These are phyloP conservation scores for Mus spretus DNA, from an alignment of 2,797 vertebrate genomes.

Conservation along the genomic window DNA sequence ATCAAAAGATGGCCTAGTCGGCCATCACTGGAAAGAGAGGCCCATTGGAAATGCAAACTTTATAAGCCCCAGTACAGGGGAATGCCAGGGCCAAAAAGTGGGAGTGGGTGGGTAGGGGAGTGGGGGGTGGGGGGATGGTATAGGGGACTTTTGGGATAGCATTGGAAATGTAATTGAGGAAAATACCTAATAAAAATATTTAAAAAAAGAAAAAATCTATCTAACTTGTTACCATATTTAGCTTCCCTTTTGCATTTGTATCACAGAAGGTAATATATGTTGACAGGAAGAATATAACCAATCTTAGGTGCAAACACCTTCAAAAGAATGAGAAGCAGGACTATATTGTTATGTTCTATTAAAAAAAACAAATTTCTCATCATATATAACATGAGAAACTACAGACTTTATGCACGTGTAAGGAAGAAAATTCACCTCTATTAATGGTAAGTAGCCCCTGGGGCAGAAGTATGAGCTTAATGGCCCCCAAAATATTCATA, in stretches of 20 bases:
- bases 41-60: too few relatives aligned
- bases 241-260: not conserved
- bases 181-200: too few relatives aligned
- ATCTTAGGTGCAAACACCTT: not conserved
- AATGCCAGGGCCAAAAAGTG: too few relatives aligned
- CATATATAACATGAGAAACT: not conserved
- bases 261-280: not conserved
- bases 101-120: too few relatives aligned
- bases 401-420: not conserved
- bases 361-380: not conserved
- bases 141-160: too few relatives aligned
- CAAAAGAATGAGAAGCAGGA: not conserved
- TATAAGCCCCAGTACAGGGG: too few relatives aligned
- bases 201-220: not conserved
- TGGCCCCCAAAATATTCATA: not conserved
- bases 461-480: not conserved
- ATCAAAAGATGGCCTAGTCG: too few relatives aligned
- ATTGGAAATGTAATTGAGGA: too few relatives aligned
- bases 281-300: not conserved
- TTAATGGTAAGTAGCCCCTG: not conserved
- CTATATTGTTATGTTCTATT: not conserved
- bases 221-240: not conserved
- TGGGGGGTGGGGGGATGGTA: too few relatives aligned
- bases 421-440: not conserved
- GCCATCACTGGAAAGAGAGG: too few relatives aligned